phyloP scores from a whole-genome alignment of 2,797 vertebrate genomes.

The Chiroxiphia lanceolata region DNA sequence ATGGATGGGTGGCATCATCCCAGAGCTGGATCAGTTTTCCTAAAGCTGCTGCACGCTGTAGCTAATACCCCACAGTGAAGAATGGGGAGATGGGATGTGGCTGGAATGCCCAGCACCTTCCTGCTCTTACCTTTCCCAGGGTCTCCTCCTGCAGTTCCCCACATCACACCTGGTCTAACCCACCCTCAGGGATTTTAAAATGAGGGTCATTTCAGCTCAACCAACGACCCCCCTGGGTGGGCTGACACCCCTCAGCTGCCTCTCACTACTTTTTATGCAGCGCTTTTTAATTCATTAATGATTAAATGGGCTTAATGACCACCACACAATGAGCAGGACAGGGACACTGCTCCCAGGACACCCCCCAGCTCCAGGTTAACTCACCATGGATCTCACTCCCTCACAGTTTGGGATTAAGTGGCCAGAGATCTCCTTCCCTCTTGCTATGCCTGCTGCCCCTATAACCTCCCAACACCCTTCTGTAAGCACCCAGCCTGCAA shows the following conservation, averaged over 20 bases:
- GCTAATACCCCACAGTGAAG: background rate
- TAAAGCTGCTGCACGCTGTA: accelerated
- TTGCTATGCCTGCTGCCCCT: accelerated
- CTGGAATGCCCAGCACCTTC: accelerated
- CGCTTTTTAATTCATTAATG: accelerated
- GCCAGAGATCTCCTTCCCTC: background rate
- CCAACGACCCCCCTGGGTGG: background rate
- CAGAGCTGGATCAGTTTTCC: background rate
- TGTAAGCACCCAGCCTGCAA: background rate
- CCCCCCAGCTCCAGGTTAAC: background rate
- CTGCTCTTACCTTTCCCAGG: background rate
- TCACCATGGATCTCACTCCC: background rate
- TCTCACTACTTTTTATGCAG: background rate
- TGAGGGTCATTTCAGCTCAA: accelerated
- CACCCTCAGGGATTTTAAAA: background rate
- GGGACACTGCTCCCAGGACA: accelerated
- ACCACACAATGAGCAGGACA: accelerated
- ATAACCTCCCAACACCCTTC: accelerated
- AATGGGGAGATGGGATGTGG: background rate
- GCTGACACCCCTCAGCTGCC: background rate
- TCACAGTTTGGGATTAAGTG: background rate
- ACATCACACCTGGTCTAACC: accelerated
- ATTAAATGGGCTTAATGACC: accelerated
- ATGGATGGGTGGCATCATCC: background rate
- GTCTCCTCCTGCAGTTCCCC: background rate